These are phyloP conservation scores for Thecocarcelia acutangulata DNA, from an alignment of 2,888 invertebrate genomes.

Conservation along the genomic window DNA sequence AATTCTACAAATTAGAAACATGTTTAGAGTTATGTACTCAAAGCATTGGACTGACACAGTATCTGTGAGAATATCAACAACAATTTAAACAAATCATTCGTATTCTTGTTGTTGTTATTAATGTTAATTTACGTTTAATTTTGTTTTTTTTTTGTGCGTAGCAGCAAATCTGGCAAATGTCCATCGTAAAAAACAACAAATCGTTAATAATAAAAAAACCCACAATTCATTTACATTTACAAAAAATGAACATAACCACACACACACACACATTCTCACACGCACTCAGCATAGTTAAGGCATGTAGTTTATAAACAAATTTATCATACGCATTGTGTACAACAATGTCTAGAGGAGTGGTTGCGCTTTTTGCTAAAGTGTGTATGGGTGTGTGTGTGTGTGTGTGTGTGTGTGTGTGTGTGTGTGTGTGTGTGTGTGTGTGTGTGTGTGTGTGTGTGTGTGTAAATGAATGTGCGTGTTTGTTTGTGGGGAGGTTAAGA, in stretches of 20 bases:
- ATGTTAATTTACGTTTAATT: slow-evolving; percentile 37
- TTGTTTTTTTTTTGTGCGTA: slow-evolving; percentile 57
- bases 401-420: neutral
- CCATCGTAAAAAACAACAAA: slow-evolving; percentile 57
- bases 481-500: slow-evolving; percentile 48
- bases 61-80: slow-evolving; percentile 22
- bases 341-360: slow-evolving; percentile 19
- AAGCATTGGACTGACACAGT: neutral
- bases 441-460: neutral
- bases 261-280: slow-evolving; percentile 1
- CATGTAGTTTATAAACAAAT: slow-evolving; percentile 9
- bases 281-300: neutral
- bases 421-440: neutral
- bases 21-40: slow-evolving; percentile 41
- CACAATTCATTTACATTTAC: slow-evolving; percentile 13
- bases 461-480: neutral
- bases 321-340: slow-evolving; percentile 40
- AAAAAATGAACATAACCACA: neutral
- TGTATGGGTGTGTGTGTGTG: too few relatives aligned
- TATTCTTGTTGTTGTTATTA: neutral
- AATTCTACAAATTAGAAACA: slow-evolving; percentile 47
- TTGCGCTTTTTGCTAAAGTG: neutral
- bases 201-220: slow-evolving; percentile 41
- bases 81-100: slow-evolving; percentile 49
- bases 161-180: slow-evolving; percentile 62